phyloP scores from a whole-genome alignment of 2,113 vertebrate species.

The Poecile atricapillus region DNA sequence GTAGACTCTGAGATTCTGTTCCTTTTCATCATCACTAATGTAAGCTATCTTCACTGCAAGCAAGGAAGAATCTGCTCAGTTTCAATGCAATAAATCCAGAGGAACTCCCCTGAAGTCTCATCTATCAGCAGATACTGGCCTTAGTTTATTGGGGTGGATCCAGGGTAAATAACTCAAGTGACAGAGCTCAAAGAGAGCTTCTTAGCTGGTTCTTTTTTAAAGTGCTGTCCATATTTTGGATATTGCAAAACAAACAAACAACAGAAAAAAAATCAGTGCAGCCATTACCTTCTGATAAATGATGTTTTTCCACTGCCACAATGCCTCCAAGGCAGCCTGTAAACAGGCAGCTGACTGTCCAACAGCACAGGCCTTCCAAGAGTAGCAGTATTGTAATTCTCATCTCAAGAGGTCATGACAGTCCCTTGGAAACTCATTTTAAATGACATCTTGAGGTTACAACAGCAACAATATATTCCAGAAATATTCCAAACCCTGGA shows the following conservation, averaged over 20 bases:
- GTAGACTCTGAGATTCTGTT: background rate
- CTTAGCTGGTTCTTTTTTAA: background rate
- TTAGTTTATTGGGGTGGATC: background rate
- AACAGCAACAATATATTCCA: background rate
- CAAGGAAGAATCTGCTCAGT: background rate
- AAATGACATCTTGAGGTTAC: conserved; percentile 6
- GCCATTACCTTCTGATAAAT: background rate
- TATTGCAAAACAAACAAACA: background rate
- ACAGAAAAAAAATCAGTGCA: background rate
- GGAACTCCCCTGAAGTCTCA: background rate
- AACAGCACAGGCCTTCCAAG: background rate
- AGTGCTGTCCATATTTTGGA: background rate
- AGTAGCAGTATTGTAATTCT: background rate
- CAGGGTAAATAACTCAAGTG: background rate
- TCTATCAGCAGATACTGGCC: background rate
- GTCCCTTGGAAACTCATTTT: conserved; percentile 17
- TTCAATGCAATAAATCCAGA: background rate
- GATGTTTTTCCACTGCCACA: background rate
- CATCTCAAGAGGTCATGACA: background rate
- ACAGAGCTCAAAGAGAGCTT: background rate
- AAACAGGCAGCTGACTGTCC: background rate
- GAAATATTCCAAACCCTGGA: background rate
- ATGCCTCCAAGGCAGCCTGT: background rate
- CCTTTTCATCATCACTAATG: background rate
- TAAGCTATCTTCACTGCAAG: background rate